phyloP scores from a whole-genome alignment of 1,140 invertebrate genomes.

The Parapsyche elsis region DNA sequence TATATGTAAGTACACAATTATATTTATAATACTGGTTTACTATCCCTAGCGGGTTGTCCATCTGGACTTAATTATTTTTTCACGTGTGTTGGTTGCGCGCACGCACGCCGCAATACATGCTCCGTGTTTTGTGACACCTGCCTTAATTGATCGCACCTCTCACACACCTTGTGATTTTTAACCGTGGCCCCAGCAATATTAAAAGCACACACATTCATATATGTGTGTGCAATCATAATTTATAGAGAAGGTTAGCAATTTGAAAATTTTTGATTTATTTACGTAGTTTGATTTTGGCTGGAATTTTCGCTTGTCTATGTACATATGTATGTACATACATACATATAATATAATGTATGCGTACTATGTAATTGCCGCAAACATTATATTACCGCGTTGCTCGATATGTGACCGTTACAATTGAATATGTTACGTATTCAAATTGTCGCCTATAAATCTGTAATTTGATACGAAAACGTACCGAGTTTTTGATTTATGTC shows the following conservation, averaged over 20 bases:
- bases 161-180: constrained; percentile 41
- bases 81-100: not conserved
- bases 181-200: not conserved
- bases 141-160: constrained; percentile 36
- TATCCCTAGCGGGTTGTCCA: constrained; percentile 7
- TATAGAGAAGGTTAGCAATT: not conserved
- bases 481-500: constrained; percentile 5
- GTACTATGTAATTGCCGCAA: too few relatives aligned
- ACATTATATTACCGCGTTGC: too few relatives aligned
- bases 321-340: too few relatives aligned
- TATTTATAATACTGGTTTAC: not conserved
- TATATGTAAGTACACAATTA: too few relatives aligned
- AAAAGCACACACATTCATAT: not conserved
- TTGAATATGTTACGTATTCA: constrained; percentile 14
- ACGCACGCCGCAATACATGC: not conserved
- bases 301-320: not conserved
- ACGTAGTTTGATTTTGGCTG: not conserved
- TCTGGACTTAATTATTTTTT: constrained; percentile 45
- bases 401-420: not conserved
- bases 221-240: not conserved
- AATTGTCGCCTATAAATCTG: constrained; percentile 12
- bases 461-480: constrained; percentile 11
- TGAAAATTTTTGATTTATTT: not conserved
- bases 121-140: constrained; percentile 37
- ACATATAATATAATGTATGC: too few relatives aligned